Evolutionary conservation across 2,113 vertebrate genomes (phyloP).

Genomic region (Vidua macroura): DNA sequence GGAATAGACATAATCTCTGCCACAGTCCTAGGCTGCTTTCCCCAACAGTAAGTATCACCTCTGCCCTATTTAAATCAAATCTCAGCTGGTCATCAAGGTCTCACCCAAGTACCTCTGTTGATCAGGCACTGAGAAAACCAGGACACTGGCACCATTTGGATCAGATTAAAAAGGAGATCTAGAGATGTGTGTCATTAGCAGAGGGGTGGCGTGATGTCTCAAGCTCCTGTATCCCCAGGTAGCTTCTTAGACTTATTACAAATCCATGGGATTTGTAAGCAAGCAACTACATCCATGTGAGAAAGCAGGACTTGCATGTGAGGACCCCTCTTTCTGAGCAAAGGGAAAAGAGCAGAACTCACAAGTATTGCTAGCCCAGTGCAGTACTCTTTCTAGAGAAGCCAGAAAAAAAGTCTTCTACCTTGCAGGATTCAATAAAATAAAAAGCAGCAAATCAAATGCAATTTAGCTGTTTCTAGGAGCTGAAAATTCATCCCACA

Average conservation of each 20-base stretch:
- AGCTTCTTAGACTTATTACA: slow-evolving; percentile 3
- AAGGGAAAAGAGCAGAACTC: neutral
- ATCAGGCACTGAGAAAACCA: slow-evolving; percentile 17
- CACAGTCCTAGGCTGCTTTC: neutral
- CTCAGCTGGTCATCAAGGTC: neutral
- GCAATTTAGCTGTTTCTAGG: neutral
- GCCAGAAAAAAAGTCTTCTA: neutral
- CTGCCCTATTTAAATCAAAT: slow-evolving; percentile 33
- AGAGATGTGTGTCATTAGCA: neutral
- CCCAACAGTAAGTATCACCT: neutral
- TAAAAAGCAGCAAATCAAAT: neutral
- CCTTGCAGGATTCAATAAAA: neutral
- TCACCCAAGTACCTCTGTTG: neutral
- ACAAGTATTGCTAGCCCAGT: neutral
- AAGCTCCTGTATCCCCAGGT: neutral
- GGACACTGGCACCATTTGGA: slow-evolving; percentile 1
- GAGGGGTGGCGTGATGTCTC: neutral
- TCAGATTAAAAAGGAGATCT: slow-evolving; percentile 25
- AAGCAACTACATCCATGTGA: neutral
- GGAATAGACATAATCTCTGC: neutral
- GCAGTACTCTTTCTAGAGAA: neutral
- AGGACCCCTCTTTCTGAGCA: neutral
- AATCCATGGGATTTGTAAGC: slow-evolving; percentile 10
- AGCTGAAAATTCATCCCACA: neutral
- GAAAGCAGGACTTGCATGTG: neutral